A percentile compares a stretch with the other conserved stretches of the same genome.
Evolutionary conservation across 2,113 vertebrate genomes (phyloP).

Genomic region (Chitala chitala): DNA sequence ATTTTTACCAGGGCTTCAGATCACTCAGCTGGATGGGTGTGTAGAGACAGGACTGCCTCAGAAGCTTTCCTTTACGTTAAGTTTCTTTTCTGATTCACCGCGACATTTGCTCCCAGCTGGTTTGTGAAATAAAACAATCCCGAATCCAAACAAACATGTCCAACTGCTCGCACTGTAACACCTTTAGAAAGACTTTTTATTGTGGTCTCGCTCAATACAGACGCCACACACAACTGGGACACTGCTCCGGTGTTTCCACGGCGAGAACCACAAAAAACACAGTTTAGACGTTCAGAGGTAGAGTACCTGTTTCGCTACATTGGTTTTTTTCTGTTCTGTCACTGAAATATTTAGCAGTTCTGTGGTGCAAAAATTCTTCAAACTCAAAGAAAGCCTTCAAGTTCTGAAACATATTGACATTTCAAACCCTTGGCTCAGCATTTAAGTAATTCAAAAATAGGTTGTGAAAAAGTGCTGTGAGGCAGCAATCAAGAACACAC

Average conservation of each 20-base stretch:
- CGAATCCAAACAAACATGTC: neutral
- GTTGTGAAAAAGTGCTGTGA: neutral
- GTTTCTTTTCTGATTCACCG: constrained; percentile 65
- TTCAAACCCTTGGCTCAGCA: constrained; percentile 4
- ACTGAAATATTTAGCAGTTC: constrained; percentile 5
- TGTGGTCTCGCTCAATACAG: neutral
- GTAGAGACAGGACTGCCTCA: constrained; percentile 46
- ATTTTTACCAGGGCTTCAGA: constrained; percentile 24
- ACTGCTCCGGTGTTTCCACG: neutral
- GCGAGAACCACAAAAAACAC: too few relatives aligned
- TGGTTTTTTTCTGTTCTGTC: neutral
- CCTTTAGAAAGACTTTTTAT: neutral
- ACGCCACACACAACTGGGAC: neutral
- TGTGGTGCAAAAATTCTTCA: neutral
- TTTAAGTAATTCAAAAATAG: neutral
- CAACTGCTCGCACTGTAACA: neutral
- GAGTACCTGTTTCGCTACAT: neutral
- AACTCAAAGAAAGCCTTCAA: neutral
- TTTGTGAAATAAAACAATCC: constrained; percentile 49
- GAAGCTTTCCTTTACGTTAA: constrained; percentile 50
- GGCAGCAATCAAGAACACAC: too few relatives aligned
- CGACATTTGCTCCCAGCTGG: constrained; percentile 53
- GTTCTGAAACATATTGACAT: neutral
- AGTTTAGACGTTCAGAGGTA: constrained; percentile 1
- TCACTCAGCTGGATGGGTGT: constrained; percentile 24